phyloP scores from a whole-genome alignment of 53 echinoderm and acorn worm genomes.

The Actinopyga echinites region DNA sequence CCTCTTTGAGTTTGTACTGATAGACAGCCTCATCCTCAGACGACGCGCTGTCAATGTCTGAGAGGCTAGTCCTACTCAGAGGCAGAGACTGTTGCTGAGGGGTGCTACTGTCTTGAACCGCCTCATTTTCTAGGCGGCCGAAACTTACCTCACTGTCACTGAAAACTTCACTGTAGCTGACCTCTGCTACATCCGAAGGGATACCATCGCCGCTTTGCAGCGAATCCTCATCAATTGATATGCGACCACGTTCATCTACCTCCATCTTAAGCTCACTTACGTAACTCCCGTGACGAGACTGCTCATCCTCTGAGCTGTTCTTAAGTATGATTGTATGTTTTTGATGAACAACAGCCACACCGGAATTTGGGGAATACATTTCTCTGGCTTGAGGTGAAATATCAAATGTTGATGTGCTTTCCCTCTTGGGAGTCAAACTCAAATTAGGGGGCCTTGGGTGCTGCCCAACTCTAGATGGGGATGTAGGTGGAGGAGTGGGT shows the following conservation, averaged over 20 bases:
- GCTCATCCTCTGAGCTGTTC: constrained; percentile 10
- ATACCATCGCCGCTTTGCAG: constrained; percentile 58
- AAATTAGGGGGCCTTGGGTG: not conserved
- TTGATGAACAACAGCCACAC: constrained; percentile 24
- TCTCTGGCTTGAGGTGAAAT: constrained; percentile 35
- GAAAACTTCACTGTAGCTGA: constrained; percentile 59
- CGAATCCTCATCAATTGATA: constrained; percentile 38
- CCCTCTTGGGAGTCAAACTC: not conserved
- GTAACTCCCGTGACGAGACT: constrained; percentile 23
- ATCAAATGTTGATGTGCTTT: not conserved
- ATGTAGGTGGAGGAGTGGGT: not conserved
- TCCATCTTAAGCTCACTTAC: constrained; percentile 46
- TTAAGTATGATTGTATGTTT: constrained; percentile 34
- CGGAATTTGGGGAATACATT: not conserved
- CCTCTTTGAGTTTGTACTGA: constrained; percentile 90
- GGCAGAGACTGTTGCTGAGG: constrained; percentile 23
- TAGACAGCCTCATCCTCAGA: constrained; percentile 85
- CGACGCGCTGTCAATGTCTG: constrained; percentile 60
- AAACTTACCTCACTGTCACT: constrained; percentile 75
- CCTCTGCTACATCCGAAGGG: constrained; percentile 33
- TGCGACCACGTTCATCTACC: constrained; percentile 24
- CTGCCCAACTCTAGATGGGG: constrained; percentile 8
- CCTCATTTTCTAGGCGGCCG: constrained; percentile 62
- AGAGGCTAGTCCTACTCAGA: constrained; percentile 49
- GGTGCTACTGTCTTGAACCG: not conserved